Conservation (phyloP, 1,140 invertebrate genomes). For the Triops cancriformis region DNA sequence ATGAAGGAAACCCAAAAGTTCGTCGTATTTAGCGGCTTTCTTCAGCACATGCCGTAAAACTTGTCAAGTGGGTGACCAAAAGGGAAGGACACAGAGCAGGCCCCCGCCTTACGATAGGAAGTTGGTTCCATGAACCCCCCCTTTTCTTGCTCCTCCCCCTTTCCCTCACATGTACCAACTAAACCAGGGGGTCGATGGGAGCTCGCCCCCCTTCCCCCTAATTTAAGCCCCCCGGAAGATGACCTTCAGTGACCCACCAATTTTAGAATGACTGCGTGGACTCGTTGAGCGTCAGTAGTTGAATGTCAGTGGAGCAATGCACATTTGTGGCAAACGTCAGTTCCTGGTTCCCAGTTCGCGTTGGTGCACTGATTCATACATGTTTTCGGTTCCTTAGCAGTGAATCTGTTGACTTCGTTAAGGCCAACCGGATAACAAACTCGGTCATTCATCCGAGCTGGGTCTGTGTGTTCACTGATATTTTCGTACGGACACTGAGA, state of each 20-base stretch:
- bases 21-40: background rate
- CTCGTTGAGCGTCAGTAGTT: background rate
- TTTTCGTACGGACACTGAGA: background rate
- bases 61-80: background rate
- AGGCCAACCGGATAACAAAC: background rate
- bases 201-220: too few species aligned
- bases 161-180: background rate
- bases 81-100: too few species aligned
- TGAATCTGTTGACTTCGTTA: constrained; percentile 2
- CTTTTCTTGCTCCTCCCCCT: background rate
- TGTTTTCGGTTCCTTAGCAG: background rate
- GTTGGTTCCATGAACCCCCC: background rate
- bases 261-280: background rate
- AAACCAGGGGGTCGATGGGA: background rate
- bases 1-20: background rate
- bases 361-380: background rate
- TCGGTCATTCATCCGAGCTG: background rate
- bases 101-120: background rate
- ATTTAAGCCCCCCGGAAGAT: background rate
- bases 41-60: background rate
- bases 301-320: background rate
- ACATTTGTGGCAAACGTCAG: background rate
- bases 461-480: background rate
- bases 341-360: background rate
- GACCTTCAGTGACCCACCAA: constrained; percentile 9